Base-by-base conservation (phyloP, 2,113 vertebrate species). In the Lasiurus cinereus region DNA sequence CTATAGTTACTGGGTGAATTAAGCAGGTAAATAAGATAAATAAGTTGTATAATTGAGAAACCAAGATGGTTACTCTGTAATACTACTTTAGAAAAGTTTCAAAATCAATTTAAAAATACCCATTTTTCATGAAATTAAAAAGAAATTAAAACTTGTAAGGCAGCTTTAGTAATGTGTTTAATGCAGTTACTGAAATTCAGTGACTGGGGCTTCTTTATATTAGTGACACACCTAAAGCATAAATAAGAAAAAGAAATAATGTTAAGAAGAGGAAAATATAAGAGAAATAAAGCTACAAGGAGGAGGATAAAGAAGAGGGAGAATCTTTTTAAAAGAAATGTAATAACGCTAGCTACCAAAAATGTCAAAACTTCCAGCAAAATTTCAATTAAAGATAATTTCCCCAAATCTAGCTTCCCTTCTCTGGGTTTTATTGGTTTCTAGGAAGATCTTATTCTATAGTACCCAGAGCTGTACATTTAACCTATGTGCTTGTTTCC, bases 21-120 rank as follows among this genome's bases (percentile, higher is more conserved):
- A 72, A 73, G 54, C 14, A 11, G 46, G 22, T 27, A 59, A 59
- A 22, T 59, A 73, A 91, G 56, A 54, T 24, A 80, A 88, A 67
- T 54, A 64, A 10, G 83, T 94, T 92, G 62, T 94, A 70, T 72
- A 56, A 70, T 22, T 88, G 39, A 93, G 11, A 72, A 93, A 80
- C 3, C 11, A 73, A 92, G 39, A 43, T 86, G 19, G 5, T 56
- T 59, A 90, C 13, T 64, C 19, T 12, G 6, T 85, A 74, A 19
- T 43, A 14, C 4, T 89, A 72, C 74, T 83, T 83, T 39, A 90
- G 16, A 90, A 56, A 92, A 52, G 10, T 88, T 91, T 82, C 22
- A 86, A 86, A 90, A 82, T 92, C 22, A 64, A 36, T 52, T 92
- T 50, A 5, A 52, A 52, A 62, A 29, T 59, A 1, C 13, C 50